phyloP scores from a whole-genome alignment of 64 coral and sea anemone genomes.

The Pachyseris speciosa region DNA sequence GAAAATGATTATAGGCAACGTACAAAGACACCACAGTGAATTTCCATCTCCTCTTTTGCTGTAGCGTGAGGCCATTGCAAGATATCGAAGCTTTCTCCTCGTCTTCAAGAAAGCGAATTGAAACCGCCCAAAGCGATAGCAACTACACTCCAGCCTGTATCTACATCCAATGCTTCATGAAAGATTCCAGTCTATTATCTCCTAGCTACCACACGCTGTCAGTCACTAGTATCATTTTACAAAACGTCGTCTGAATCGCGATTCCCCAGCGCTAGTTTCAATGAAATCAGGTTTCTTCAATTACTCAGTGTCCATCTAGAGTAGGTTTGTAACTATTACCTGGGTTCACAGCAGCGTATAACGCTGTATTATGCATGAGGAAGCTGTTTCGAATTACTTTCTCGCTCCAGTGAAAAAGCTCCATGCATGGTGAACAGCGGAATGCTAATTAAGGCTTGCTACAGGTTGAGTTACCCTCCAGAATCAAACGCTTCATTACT shows the following conservation, averaged over 20 bases:
- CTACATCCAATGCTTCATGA: background rate
- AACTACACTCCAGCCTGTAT: background rate
- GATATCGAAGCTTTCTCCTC: background rate
- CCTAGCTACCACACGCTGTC: background rate
- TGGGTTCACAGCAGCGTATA: background rate
- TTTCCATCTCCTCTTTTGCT: conserved; percentile 15
- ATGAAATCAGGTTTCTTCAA: background rate
- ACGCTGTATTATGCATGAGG: conserved; percentile 2
- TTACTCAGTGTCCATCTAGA: background rate
- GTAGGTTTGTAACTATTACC: background rate
- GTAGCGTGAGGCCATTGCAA: conserved; percentile 9
- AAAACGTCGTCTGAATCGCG: background rate
- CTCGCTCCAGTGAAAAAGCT: background rate
- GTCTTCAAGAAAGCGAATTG: background rate
- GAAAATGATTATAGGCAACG: background rate
- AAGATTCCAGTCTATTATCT: background rate
- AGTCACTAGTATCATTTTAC: background rate
- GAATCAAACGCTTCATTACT: background rate
- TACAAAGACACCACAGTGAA: conserved; percentile 8
- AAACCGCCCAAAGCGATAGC: background rate
- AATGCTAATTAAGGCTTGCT: background rate
- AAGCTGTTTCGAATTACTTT: conserved; percentile 26
- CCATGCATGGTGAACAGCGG: background rate
- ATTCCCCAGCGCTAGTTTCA: no score
- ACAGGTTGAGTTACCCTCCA: background rate